These are phyloP conservation scores for Drosophila putrida DNA, from an alignment of 2,888 invertebrate species.

Conservation along the genomic window DNA sequence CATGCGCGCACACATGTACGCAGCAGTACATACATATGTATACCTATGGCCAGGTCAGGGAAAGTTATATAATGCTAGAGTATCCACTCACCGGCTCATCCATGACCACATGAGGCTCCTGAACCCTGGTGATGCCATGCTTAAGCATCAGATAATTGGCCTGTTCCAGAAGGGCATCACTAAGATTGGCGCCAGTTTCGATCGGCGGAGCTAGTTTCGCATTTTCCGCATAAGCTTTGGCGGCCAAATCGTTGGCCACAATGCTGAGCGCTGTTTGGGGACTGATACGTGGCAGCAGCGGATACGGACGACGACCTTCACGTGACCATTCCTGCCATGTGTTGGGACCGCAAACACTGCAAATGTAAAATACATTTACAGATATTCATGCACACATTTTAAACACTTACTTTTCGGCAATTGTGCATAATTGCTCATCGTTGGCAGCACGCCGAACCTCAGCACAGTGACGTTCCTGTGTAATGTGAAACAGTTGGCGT, in stretches of 20 bases:
- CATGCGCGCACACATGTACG: slow-evolving; percentile 20
- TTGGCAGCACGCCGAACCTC: slow-evolving; percentile 96
- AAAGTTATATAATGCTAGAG: slow-evolving; percentile 60
- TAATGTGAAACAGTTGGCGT: slow-evolving; percentile 93
- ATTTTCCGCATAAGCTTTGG: slow-evolving; percentile 88
- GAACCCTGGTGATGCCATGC: slow-evolving; percentile 45
- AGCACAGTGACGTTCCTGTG: slow-evolving; percentile 95
- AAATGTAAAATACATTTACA: slow-evolving; percentile 19
- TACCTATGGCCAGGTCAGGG: slow-evolving; percentile 29
- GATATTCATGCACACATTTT: slow-evolving; percentile 27
- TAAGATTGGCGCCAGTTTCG: slow-evolving; percentile 83
- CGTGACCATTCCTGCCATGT: slow-evolving; percentile 92
- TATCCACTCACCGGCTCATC: slow-evolving; percentile 84
- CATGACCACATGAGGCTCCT: slow-evolving; percentile 74
- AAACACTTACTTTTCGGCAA: slow-evolving; percentile 94
- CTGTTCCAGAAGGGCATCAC: slow-evolving; percentile 69
- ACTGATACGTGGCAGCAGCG: slow-evolving; percentile 93
- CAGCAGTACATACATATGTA: slow-evolving; percentile 22
- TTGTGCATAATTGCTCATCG: slow-evolving; percentile 94
- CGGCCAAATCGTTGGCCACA: slow-evolving; percentile 92
- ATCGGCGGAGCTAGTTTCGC: slow-evolving; percentile 86
- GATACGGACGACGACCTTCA: slow-evolving; percentile 94
- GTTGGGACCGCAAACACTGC: slow-evolving; percentile 89
- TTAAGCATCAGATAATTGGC: slow-evolving; percentile 51
- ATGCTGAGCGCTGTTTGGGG: slow-evolving; percentile 94